Evolutionary conservation across 2,797 vertebrate species (phyloP).

Genomic region (Orientallactaga sibirica): DNA sequence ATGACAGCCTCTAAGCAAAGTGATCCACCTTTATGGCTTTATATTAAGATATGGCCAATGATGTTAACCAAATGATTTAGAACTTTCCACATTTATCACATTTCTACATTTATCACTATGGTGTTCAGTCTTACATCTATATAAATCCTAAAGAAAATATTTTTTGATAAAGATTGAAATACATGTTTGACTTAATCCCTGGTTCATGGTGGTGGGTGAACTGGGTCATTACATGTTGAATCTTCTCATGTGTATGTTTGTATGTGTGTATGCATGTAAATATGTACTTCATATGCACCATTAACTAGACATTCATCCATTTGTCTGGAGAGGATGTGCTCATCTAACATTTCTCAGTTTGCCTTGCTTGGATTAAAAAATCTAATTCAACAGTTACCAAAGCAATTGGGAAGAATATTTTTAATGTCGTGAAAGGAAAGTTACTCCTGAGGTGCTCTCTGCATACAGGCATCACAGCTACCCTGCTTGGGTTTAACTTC

Average conservation of each 20-base stretch:
- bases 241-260: neutral
- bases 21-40: neutral
- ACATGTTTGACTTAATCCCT: neutral
- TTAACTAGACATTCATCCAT: neutral
- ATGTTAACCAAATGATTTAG: neutral
- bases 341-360: constrained; percentile 26
- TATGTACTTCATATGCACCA: neutral
- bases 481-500: neutral
- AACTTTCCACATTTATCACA: neutral
- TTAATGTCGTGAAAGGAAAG: constrained; percentile 18
- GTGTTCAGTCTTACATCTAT: neutral
- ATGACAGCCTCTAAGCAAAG: neutral
- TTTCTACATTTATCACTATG: neutral
- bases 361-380: neutral
- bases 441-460: neutral
- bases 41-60: neutral
- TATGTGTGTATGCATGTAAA: neutral
- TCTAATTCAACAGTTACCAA: constrained; percentile 4
- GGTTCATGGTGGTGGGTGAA: neutral
- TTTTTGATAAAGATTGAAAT: constrained; percentile 26
- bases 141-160: constrained; percentile 24
- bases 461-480: neutral
- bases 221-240: neutral
- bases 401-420: neutral
- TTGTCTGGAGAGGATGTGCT: neutral